Conservation (phyloP, 2,888 invertebrate species). For the Atrina japonica region DNA sequence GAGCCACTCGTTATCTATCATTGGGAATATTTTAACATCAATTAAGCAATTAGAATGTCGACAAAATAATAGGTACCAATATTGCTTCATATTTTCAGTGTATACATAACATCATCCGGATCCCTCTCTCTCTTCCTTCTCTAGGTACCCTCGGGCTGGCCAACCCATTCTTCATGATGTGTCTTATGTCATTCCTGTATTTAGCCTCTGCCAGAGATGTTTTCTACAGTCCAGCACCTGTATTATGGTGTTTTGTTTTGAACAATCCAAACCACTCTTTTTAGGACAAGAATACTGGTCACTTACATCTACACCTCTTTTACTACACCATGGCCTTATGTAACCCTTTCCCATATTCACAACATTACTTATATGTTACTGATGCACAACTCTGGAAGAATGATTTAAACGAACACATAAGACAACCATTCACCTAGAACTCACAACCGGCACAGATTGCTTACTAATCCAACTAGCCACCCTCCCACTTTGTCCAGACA, state of each 20-base stretch:
- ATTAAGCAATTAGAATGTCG: no score
- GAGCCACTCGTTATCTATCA: constrained; percentile 2
- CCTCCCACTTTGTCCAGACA: constrained; percentile 31
- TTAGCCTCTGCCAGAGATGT: background rate
- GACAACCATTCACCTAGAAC: constrained; percentile 24
- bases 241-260: constrained; percentile 9
- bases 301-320: constrained; percentile 25
- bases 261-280: background rate
- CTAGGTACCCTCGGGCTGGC: background rate
- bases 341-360: constrained; percentile 13
- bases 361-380: constrained; percentile 13
- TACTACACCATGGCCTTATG: constrained; percentile 27
- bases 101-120: background rate
- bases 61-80: no score
- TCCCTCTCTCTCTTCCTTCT: constrained; percentile 7
- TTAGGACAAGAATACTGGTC: constrained; percentile 14
- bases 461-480: constrained; percentile 14
- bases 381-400: background rate
- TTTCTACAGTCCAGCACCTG: background rate
- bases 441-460: constrained; percentile 26
- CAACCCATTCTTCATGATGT: no score
- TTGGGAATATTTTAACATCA: no score
- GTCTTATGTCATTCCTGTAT: constrained; percentile 8
- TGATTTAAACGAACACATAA: constrained; percentile 9
- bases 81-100: no score